Base-by-base conservation (phyloP, 1,140 invertebrate species). In the Aleiodes sp. region DNA sequence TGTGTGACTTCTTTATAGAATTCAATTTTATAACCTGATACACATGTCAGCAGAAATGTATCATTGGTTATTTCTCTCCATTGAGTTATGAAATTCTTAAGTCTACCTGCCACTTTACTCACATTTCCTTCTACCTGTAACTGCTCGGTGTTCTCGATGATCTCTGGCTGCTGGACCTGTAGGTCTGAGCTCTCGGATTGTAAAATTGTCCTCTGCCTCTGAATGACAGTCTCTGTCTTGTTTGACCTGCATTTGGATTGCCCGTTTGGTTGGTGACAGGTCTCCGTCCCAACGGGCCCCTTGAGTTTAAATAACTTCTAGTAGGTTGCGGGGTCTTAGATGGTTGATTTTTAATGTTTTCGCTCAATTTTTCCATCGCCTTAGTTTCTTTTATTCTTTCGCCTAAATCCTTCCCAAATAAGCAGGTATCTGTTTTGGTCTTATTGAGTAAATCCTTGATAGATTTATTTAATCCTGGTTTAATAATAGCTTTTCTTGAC, bases 11-110 rank as follows among this genome's bases (percentile, higher is more conserved):
- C 2, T 57, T 24, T 62, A 10, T 7, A 14, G 3, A 52, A 65
- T 19, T 28, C 24, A 9, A 66, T 12, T 19, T 29, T 37, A 29
- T 65, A 66, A 24, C 39, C 69, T 28, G n/a, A 26, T 31, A 70
- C 33, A 10, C 63, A 66, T 1, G 21, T 9, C 14, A 70, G 39
- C 10, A 73, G n/a, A 29, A 68, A 67, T n/a, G 37, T 16, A 29
- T 66, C 64, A 43, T 29, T 10, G 19, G 71, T 59, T n/a, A 70
- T 9, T 31, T 73, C 60, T 31, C 31, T 10, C 63, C 67, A 66
- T 62, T 46, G 24, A 21, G 16, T 7, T 2, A n/a, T 1, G 43
- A 66, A 73, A 3, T 4, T 41, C 14, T 62, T 41, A 73, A 59
- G n/a, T 10, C 63, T 16, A 33, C 67, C 67, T 19, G 39, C 57